These are phyloP conservation scores for Papilio aristodemus DNA, from an alignment of 1,140 invertebrate species.

Conservation along the genomic window DNA sequence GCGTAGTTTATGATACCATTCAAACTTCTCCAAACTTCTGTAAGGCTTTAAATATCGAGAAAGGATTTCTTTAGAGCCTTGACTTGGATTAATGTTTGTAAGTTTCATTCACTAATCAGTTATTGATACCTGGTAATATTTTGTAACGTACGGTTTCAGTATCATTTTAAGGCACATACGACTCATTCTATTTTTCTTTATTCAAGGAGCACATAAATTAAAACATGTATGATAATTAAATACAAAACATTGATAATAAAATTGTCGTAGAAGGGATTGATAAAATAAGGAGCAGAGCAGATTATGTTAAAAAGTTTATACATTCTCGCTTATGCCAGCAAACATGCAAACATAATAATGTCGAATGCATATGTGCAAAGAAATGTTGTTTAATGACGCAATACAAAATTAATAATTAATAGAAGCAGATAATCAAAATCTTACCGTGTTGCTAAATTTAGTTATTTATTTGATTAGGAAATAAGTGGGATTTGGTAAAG, in stretches of 20 bases:
- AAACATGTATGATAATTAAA: no score
- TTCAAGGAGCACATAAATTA: no score
- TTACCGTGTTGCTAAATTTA: not conserved
- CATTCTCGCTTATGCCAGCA: no score
- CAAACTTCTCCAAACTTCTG: not conserved
- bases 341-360: no score
- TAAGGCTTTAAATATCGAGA: constrained; percentile 18
- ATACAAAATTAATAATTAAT: not conserved
- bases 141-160: no score
- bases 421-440: not conserved
- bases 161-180: not conserved
- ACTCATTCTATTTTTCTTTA: no score
- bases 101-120: constrained; percentile 2
- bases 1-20: constrained; percentile 13
- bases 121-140: not conserved
- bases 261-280: no score
- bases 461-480: constrained; percentile 7
- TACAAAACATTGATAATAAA: no score
- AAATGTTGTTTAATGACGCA: no score
- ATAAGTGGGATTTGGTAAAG: not conserved
- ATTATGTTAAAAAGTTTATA: no score
- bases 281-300: no score
- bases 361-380: no score
- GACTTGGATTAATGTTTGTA: not conserved
- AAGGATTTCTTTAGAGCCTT: not conserved